Percentiles rank a stretch among this genome's conserved stretches.
phyloP scores from a whole-genome alignment of 1,140 invertebrate genomes.

The Micrasema minimum region DNA sequence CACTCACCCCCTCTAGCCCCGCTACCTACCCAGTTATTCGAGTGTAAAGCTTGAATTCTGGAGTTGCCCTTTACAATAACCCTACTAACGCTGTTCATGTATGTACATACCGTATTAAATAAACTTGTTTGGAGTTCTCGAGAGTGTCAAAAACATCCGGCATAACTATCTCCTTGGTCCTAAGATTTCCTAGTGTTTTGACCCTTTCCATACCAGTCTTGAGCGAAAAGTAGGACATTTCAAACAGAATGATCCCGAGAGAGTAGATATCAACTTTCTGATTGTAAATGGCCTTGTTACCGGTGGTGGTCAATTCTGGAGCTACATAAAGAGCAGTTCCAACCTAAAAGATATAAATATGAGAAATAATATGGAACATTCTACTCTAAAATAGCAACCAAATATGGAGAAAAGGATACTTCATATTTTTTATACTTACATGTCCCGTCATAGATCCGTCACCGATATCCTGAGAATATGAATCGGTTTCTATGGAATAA shows the following conservation, averaged over 20 bases:
- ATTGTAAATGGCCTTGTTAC: slow-evolving; percentile 80
- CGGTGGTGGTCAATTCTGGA: slow-evolving; percentile 81
- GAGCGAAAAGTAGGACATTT: slow-evolving; percentile 91
- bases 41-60: no score
- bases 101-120: slow-evolving; percentile 54
- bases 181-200: slow-evolving; percentile 76
- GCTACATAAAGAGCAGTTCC: slow-evolving; percentile 95
- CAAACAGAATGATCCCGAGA: slow-evolving; percentile 91
- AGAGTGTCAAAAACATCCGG: slow-evolving; percentile 59
- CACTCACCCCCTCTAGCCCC: no score
- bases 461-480: slow-evolving; percentile 45
- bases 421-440: slow-evolving; percentile 40
- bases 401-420: no score
- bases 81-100: no score
- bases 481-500: slow-evolving; percentile 46
- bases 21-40: no score
- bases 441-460: slow-evolving; percentile 52
- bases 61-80: no score
- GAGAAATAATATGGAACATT: background rate
- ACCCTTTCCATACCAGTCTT: slow-evolving; percentile 90
- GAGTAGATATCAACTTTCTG: slow-evolving; percentile 96
- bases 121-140: slow-evolving; percentile 52
- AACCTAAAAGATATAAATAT: slow-evolving; percentile 68
- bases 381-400: background rate
- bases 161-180: slow-evolving; percentile 75